Evolutionary conservation across 2,113 vertebrate species (phyloP).

Genomic region (Ciconia boyciana): DNA sequence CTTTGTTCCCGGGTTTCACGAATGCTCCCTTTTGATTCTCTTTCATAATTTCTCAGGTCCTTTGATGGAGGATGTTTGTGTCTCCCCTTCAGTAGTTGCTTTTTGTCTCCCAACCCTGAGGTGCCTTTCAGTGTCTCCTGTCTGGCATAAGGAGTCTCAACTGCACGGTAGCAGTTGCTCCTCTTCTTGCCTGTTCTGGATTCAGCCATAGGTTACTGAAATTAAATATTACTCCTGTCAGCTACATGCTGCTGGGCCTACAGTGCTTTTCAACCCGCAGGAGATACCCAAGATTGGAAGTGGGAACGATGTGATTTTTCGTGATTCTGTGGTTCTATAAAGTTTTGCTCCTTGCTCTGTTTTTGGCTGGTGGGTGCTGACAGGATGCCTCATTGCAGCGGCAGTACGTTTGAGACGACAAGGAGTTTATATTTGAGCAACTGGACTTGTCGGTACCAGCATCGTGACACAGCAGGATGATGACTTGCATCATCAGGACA

Average conservation of each 20-base stretch:
- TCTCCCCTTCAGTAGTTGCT: background rate
- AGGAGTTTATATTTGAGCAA: background rate
- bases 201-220: background rate
- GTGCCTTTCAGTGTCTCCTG: background rate
- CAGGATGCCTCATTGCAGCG: background rate
- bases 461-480: background rate
- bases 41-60: background rate
- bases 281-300: background rate
- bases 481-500: background rate
- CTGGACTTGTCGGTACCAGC: background rate
- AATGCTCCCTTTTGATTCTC: background rate
- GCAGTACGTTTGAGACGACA: background rate
- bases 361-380: background rate
- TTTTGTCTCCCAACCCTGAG: background rate
- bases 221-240: fast-evolving
- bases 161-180: too few species aligned
- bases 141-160: background rate
- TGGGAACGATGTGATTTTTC: background rate
- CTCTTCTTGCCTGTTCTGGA: background rate
- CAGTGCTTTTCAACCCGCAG: background rate
- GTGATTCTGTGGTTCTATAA: fast-evolving
- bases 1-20: background rate
- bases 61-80: background rate
- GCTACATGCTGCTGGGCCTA: background rate
- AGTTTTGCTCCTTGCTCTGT: background rate